Conservation (phyloP, 2,797 vertebrate species). For the Lerista edwardsae region DNA sequence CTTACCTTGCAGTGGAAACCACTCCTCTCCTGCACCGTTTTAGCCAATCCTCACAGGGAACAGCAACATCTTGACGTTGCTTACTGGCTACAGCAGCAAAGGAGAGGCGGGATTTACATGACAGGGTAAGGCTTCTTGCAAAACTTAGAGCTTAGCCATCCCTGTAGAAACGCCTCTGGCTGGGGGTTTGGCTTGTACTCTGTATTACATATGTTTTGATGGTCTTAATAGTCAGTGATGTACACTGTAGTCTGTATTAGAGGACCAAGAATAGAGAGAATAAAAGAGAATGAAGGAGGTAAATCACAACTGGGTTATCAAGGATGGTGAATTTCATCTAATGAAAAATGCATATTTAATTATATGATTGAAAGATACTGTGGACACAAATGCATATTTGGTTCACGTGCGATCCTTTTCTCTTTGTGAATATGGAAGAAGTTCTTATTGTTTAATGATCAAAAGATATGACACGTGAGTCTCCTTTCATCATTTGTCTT, state of each 20-base stretch:
- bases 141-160: too few relatives aligned
- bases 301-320: conserved; percentile 22
- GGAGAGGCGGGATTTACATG: too few relatives aligned
- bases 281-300: conserved; percentile 3
- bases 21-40: too few relatives aligned
- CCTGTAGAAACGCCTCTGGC: too few relatives aligned
- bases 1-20: too few relatives aligned
- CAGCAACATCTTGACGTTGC: too few relatives aligned
- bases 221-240: conserved; percentile 1
- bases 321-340: conserved; percentile 2
- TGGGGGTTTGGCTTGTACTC: too few relatives aligned
- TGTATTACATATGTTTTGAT: conserved; percentile 30
- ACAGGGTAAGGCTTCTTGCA: too few relatives aligned
- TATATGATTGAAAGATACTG: conserved; percentile 7
- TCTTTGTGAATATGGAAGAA: conserved; percentile 26
- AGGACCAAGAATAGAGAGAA: conserved; percentile 1
- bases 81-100: too few relatives aligned
- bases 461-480: background rate
- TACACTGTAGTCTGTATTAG: background rate
- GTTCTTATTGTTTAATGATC: background rate
- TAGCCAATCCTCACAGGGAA: too few relatives aligned
- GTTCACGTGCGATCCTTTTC: conserved; percentile 35
- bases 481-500: conserved; percentile 22
- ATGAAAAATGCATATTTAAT: conserved; percentile 41
- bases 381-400: conserved; percentile 6